phyloP scores from a whole-genome alignment of 2,888 invertebrate species.

The Cerastis leucographa region DNA sequence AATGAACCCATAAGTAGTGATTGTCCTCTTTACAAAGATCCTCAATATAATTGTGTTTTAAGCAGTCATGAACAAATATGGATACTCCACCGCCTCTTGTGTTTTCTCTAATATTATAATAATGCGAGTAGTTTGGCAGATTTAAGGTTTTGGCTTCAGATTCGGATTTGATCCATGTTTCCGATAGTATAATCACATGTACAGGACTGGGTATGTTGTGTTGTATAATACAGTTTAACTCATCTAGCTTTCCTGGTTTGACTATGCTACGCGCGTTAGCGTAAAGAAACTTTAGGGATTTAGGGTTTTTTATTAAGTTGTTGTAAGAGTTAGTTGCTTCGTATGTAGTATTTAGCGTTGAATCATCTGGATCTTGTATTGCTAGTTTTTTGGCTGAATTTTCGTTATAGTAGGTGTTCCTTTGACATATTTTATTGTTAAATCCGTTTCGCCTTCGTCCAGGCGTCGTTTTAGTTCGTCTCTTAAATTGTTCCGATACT shows the following conservation, averaged over 20 bases:
- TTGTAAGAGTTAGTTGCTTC: not conserved
- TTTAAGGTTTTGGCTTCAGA: constrained; percentile 2
- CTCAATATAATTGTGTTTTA: too few species aligned
- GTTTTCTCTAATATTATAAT: too few species aligned
- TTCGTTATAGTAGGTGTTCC: constrained; percentile 1
- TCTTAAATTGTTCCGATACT: too few species aligned
- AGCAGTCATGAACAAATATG: too few species aligned
- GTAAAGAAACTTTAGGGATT: not conserved
- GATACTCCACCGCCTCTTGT: too few species aligned
- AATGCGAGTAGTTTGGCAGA: not conserved
- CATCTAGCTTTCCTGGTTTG: not conserved
- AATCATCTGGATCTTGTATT: not conserved
- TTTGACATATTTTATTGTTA: too few species aligned
- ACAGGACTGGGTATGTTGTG: constrained; percentile 2
- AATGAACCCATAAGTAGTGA: too few species aligned
- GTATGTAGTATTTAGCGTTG: not conserved
- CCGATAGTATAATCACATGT: not conserved
- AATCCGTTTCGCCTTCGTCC: too few species aligned
- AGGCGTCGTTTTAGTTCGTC: too few species aligned
- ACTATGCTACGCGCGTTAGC: constrained; percentile 1
- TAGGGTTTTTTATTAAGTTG: not conserved
- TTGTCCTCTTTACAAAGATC: too few species aligned
- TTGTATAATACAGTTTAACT: constrained; percentile 7
- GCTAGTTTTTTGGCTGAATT: constrained; percentile 3
- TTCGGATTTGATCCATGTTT: constrained; percentile 1